phyloP scores from a whole-genome alignment of 2,888 invertebrate genomes.

The Aleiodes testaceus region DNA sequence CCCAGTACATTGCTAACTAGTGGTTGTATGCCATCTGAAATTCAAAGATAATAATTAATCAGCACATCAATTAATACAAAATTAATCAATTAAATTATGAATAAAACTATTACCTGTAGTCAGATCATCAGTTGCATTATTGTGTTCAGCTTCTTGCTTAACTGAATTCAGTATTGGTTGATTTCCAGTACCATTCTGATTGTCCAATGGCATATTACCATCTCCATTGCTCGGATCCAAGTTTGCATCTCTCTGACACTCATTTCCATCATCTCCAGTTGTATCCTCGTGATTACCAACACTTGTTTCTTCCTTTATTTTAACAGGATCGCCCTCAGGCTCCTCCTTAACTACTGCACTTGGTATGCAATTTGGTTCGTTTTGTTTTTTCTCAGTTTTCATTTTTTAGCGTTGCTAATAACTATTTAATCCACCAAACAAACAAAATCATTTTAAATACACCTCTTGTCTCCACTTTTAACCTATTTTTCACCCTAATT shows the following conservation, averaged over 20 bases:
- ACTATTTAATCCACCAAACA: constrained; percentile 6
- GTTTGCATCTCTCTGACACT: constrained; percentile 64
- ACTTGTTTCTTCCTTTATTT: constrained; percentile 68
- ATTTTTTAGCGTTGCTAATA: constrained; percentile 55
- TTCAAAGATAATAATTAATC: constrained; percentile 50
- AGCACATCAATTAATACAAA: neutral
- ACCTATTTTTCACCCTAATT: neutral
- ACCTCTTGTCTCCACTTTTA: neutral
- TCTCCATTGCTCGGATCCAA: constrained; percentile 62
- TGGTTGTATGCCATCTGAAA: constrained; percentile 81
- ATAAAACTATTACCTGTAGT: constrained; percentile 54
- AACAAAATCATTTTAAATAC: constrained; percentile 24
- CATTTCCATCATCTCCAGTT: constrained; percentile 64
- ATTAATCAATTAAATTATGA: neutral
- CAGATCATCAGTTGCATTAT: constrained; percentile 64
- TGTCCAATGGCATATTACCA: constrained; percentile 61
- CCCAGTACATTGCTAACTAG: constrained; percentile 85
- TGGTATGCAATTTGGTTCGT: constrained; percentile 68
- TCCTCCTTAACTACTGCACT: constrained; percentile 70
- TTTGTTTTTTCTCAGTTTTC: constrained; percentile 72
- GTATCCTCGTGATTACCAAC: constrained; percentile 65
- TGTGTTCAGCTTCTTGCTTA: constrained; percentile 67
- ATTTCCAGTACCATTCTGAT: constrained; percentile 62
- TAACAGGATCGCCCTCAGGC: constrained; percentile 67
- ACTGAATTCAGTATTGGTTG: constrained; percentile 64